phyloP scores from a whole-genome alignment of 2,113 vertebrate species.

The Vidua macroura region DNA sequence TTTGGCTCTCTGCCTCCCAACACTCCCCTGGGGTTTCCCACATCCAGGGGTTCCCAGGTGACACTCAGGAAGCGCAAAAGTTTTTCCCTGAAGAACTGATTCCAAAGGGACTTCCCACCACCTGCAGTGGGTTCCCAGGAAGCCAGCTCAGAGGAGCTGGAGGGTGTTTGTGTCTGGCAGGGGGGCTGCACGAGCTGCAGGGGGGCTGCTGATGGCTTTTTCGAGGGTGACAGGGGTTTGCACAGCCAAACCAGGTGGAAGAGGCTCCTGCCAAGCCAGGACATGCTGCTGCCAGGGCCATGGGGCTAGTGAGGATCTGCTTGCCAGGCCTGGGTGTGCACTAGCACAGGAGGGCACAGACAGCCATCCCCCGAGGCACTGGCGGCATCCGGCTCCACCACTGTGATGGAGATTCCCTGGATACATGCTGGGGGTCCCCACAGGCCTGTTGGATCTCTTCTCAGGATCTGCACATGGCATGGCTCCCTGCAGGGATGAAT shows the following conservation, averaged over 20 bases:
- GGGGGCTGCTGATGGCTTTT: background rate
- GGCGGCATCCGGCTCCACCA: background rate
- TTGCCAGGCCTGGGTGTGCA: background rate
- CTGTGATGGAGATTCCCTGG: background rate
- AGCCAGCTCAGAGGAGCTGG: background rate
- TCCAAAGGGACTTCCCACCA: background rate
- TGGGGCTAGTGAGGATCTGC: background rate
- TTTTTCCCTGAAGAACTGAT: rapidly evolving
- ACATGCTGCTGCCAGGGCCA: rapidly evolving
- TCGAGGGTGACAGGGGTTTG: background rate
- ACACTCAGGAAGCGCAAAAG: background rate
- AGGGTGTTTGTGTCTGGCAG: background rate
- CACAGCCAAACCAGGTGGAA: background rate
- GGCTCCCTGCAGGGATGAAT: background rate
- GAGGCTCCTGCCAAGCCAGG: background rate
- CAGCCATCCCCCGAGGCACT: rapidly evolving
- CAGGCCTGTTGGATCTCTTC: background rate
- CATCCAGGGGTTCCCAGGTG: background rate
- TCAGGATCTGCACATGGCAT: background rate
- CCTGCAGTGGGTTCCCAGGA: background rate
- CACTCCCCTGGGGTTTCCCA: background rate
- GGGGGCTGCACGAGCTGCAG: background rate
- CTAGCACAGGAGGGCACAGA: background rate
- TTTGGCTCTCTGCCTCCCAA: background rate
- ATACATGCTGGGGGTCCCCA: background rate